These are phyloP conservation scores for Salticus scenicus DNA, from an alignment of 2,888 invertebrate species.

Conservation along the genomic window DNA sequence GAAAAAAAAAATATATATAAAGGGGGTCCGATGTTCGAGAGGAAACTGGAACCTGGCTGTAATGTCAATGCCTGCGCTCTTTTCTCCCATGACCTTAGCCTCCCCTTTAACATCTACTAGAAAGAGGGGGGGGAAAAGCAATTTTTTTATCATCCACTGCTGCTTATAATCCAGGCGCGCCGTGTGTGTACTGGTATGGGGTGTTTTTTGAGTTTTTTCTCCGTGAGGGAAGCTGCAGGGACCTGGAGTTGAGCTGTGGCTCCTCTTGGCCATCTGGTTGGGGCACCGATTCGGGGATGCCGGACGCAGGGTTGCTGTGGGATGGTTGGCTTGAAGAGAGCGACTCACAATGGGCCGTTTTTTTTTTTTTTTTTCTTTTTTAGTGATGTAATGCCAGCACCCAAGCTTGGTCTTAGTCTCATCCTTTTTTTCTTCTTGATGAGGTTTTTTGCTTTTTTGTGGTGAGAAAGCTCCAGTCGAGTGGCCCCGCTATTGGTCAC, in stretches of 20 bases:
- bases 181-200: slow-evolving; percentile 16
- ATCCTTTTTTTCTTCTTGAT: background rate
- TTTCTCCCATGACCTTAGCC: slow-evolving; percentile 68
- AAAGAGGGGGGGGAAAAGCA: slow-evolving; percentile 26
- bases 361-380: background rate
- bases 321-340: background rate
- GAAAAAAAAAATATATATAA: slow-evolving; percentile 23
- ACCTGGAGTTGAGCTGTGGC: slow-evolving; percentile 15
- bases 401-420: background rate
- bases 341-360: background rate
- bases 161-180: slow-evolving; percentile 14
- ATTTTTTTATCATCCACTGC: background rate
- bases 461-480: no score
- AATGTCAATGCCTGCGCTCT: slow-evolving; percentile 66
- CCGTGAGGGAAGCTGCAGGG: slow-evolving; percentile 9
- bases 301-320: slow-evolving; percentile 62
- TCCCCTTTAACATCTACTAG: slow-evolving; percentile 66
- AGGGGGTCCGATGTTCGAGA: slow-evolving; percentile 27
- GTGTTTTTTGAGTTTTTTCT: slow-evolving; percentile 9
- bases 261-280: slow-evolving; percentile 41
- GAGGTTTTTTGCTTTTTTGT: no score
- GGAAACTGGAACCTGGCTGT: slow-evolving; percentile 70
- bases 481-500: no score
- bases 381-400: slow-evolving; percentile 7
- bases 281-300: slow-evolving; percentile 54